phyloP scores from a whole-genome alignment of 2,888 invertebrate species.

The Ophraella communa region DNA sequence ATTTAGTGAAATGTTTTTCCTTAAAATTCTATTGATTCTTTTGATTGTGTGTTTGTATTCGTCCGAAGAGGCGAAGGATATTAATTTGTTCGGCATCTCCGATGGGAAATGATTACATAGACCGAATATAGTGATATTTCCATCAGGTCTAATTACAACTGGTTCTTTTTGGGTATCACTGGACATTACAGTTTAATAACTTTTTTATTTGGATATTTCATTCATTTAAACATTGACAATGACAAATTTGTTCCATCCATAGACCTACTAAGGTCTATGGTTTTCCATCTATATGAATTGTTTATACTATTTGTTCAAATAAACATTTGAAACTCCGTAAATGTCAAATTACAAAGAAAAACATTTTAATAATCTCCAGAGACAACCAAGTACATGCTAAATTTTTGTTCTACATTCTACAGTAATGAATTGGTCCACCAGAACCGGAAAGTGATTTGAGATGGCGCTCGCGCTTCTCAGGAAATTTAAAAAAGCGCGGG shows the following conservation, averaged over 20 bases:
- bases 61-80: conserved; percentile 46
- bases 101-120: conserved; percentile 45
- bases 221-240: conserved; percentile 7
- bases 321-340: too few relatives aligned
- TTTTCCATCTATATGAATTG: background rate
- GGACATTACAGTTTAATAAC: conserved; percentile 13
- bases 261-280: background rate
- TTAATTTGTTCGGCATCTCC: conserved; percentile 43
- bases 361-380: too few relatives aligned
- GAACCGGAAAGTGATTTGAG: too few relatives aligned
- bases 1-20: conserved; percentile 37
- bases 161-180: conserved; percentile 35
- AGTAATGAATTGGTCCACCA: too few relatives aligned
- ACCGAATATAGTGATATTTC: conserved; percentile 47
- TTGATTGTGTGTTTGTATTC: conserved; percentile 47
- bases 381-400: too few relatives aligned
- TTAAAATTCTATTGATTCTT: conserved; percentile 43
- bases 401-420: too few relatives aligned
- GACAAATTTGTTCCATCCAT: background rate
- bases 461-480: too few relatives aligned
- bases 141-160: conserved; percentile 44
- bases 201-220: background rate
- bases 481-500: too few relatives aligned
- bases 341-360: too few relatives aligned
- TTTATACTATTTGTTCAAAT: background rate